Base-by-base conservation (phyloP, 2,888 invertebrate genomes). In the Drosophila fulvimacula region DNA sequence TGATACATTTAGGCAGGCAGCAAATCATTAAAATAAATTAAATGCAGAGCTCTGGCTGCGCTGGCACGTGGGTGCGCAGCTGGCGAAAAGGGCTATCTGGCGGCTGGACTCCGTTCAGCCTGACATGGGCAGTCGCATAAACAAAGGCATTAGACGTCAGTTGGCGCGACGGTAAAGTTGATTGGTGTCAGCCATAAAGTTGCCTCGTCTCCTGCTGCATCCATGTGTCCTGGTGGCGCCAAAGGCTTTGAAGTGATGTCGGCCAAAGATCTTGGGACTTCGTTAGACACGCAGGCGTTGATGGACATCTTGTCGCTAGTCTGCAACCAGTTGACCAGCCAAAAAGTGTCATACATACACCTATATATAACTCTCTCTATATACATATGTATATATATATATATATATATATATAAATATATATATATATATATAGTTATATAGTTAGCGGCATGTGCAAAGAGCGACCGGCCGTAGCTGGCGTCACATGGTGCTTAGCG, bases 251-350 rank as follows among this genome's bases (percentile, higher is more conserved):
- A 82, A 74, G 86, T 85, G 70, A 68, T 42, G 61, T 71, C 79
- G 81, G 65, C 78, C 72, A 53, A 48, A 48, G 67, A 76, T 65
- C 70, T 70, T 66, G 70, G 66, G 70, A 62, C 73, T 86, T 88
- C 70, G 88, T 88, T 88, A 76, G 88, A 86, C 79, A 79, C 88
- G 85, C 88, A 88, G 85, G 85, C 85, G 85, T 85, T 85, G 85
- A 85, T 85, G 85, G 85, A 85, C 85, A 85, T 88, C 86, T 88
- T 83, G 88, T 82, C 78, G 74, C 74, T 69, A 59, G 63, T 48
- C 66, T 21, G 42, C 60, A 55, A 52, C 51, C 65, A 78, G 63
- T 69, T 75, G 77, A 64, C 74, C 68, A 81, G 71, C 72, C 60
- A 51, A 62, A 86, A 88, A 76, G 69, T 79, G 65, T 79, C 75